Percentiles rank a stretch among this genome's conserved stretches.
These are phyloP conservation scores for Elgaria multicarinata DNA, from an alignment of 2,113 vertebrate genomes.

Conservation along the genomic window DNA sequence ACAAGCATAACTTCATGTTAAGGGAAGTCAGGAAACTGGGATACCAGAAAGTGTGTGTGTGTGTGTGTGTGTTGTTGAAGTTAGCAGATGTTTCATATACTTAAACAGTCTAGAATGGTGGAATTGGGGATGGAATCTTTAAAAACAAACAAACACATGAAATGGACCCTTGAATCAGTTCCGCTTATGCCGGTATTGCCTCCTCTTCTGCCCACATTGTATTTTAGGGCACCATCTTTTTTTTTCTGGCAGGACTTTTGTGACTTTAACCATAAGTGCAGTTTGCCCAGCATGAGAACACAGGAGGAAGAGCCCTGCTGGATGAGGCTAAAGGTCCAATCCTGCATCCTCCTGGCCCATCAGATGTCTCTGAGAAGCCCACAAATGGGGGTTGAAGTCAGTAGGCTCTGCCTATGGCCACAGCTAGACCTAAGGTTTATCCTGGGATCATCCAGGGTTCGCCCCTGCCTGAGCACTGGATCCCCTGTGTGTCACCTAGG, in stretches of 20 bases:
- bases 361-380: neutral
- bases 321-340: neutral
- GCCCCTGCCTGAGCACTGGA: too few species aligned
- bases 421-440: too few species aligned
- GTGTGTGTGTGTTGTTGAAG: neutral
- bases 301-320: neutral
- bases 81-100: neutral
- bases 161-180: neutral
- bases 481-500: too few species aligned
- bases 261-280: neutral
- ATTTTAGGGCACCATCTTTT: neutral
- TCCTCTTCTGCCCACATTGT: neutral
- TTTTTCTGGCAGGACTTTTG: neutral
- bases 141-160: neutral
- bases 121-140: neutral
- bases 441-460: too few species aligned
- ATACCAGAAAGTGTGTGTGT: neutral
- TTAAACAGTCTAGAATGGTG: too few species aligned
- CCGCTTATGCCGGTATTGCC: neutral
- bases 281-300: neutral
- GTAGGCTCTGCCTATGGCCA: too few species aligned
- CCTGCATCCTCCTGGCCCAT: neutral
- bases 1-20: neutral
- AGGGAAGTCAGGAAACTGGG: neutral
- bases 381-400: too few species aligned